These are phyloP conservation scores for Argya squamiceps DNA, from an alignment of 2,797 vertebrate genomes.

Conservation along the genomic window DNA sequence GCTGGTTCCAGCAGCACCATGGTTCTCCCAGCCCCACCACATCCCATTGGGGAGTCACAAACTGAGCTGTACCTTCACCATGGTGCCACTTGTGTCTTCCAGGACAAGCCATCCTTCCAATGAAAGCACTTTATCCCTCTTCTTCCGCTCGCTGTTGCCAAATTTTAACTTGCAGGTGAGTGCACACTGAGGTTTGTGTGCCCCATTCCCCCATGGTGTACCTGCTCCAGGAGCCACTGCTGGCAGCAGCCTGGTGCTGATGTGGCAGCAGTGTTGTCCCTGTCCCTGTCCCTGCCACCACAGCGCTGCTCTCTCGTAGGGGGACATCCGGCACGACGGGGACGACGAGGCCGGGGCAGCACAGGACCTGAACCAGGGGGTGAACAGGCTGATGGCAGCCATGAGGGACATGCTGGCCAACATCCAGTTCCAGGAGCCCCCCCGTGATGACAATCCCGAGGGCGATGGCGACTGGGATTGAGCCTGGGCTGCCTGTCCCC, in stretches of 20 bases:
- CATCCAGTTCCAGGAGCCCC: constrained; percentile 93
- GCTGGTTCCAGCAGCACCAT: accelerated
- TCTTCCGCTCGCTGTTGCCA: constrained; percentile 93
- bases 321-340: constrained; percentile 80
- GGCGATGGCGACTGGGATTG: constrained; percentile 89
- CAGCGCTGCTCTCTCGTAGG: constrained; percentile 67
- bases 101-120: constrained; percentile 78
- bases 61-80: not conserved
- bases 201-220: accelerated
- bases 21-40: not conserved
- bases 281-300: not conserved
- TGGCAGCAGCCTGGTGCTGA: not conserved
- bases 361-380: constrained; percentile 90
- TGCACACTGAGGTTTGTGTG: not conserved
- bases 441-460: constrained; percentile 87
- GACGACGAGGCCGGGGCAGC: constrained; percentile 87
- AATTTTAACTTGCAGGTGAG: constrained; percentile 93
- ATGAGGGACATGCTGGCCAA: constrained; percentile 98
- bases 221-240: not conserved
- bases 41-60: not conserved
- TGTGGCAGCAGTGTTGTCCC: not conserved
- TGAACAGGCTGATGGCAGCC: constrained; percentile 94
- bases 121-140: constrained; percentile 92
- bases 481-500: not conserved
- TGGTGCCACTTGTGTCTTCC: not conserved